Conservation (phyloP, 2,888 invertebrate genomes). For the Cryptosula pallasiana region DNA sequence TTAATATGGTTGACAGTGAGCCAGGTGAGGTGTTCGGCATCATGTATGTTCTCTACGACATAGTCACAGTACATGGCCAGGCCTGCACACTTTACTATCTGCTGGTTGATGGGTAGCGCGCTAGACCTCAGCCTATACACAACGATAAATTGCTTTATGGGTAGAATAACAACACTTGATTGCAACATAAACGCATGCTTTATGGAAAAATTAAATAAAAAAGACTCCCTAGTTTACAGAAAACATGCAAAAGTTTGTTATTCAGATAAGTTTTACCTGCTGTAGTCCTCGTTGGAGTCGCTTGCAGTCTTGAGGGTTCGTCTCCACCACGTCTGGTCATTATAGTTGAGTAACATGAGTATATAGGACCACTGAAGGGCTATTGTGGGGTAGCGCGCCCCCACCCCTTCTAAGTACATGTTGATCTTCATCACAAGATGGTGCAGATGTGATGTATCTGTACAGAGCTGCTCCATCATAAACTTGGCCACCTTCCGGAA, state of each 20-base stretch:
- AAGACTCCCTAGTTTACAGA: too few relatives aligned
- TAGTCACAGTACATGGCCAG: constrained; percentile 73
- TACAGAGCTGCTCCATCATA: constrained; percentile 12
- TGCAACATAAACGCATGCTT: too few relatives aligned
- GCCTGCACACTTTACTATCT: constrained; percentile 65
- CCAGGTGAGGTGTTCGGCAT: constrained; percentile 71
- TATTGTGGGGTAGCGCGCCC: constrained; percentile 60
- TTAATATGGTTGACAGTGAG: constrained; percentile 68
- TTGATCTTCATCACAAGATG: constrained; percentile 36
- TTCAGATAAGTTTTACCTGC: too few relatives aligned
- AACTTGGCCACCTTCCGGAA: constrained; percentile 22
- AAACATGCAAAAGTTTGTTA: too few relatives aligned
- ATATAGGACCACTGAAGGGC: constrained; percentile 75
- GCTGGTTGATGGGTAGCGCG: constrained; percentile 54
- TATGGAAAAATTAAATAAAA: too few relatives aligned
- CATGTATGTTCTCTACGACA: constrained; percentile 65
- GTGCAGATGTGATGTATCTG: constrained; percentile 17
- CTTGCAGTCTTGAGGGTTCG: background rate
- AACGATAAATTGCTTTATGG: too few relatives aligned
- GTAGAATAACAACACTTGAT: too few relatives aligned
- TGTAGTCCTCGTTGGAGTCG: background rate
- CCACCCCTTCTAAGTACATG: constrained; percentile 38
- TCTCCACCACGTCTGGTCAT: constrained; percentile 67
- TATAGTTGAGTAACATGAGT: constrained; percentile 67
- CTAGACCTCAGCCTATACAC: too few relatives aligned